A percentile compares a stretch with the other conserved stretches of the same genome.
Conservation (phyloP, 2,797 vertebrate genomes). For the Threskiornis aethiopicus region DNA sequence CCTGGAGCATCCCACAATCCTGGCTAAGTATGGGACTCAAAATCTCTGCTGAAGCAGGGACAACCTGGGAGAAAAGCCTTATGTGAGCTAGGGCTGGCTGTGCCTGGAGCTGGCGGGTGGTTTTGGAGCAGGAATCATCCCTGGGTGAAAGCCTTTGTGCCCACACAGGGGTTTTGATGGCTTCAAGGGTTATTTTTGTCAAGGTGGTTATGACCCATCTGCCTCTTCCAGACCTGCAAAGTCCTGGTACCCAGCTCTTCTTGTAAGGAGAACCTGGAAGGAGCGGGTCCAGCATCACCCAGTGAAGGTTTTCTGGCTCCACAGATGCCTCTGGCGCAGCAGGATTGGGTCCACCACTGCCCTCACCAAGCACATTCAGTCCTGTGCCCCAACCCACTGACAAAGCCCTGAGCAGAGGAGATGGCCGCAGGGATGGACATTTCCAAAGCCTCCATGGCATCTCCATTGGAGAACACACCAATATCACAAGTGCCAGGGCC, state of each 20-base stretch:
- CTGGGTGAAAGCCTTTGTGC: neutral
- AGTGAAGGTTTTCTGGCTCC: neutral
- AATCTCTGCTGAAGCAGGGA: neutral
- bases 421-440: neutral
- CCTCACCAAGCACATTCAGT: neutral
- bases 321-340: too few relatives aligned
- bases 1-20: rapidly evolving
- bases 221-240: neutral
- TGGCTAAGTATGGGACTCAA: rapidly evolving
- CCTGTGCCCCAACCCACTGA: rapidly evolving
- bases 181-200: neutral
- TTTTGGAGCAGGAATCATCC: neutral
- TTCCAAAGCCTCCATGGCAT: neutral
- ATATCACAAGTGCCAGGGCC: neutral
- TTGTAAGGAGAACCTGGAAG: neutral
- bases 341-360: neutral
- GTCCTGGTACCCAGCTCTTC: neutral
- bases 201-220: neutral
- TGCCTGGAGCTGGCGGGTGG: rapidly evolving
- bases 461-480: neutral
- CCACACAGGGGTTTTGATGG: neutral
- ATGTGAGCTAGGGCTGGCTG: neutral
- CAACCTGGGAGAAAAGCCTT: neutral
- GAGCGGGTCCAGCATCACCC: neutral
- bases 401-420: neutral